A percentile compares a stretch with the other conserved stretches of the same genome.
Conservation (phyloP, 1,140 invertebrate species). For the Drosophila grimshawi region DNA sequence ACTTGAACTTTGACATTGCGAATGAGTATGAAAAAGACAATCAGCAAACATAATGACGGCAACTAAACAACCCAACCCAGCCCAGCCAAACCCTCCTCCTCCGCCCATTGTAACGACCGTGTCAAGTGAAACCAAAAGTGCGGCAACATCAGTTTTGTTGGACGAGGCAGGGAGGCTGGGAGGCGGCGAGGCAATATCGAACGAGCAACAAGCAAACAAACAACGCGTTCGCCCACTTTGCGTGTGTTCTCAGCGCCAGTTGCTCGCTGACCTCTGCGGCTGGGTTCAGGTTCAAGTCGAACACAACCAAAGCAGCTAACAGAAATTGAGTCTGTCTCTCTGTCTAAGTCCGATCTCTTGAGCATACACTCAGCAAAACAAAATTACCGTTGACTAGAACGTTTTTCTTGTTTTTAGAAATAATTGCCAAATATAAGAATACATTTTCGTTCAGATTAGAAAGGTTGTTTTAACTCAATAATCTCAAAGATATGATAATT, state of each 20-base stretch:
- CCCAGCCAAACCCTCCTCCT: not conserved
- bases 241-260: conserved; percentile 74
- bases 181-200: not conserved
- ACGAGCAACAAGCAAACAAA: conserved; percentile 57
- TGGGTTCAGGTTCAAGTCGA: conserved; percentile 41
- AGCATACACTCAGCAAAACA: too few relatives aligned
- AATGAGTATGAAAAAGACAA: conserved; percentile 42
- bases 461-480: too few relatives aligned
- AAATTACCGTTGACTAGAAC: too few relatives aligned
- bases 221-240: conserved; percentile 73
- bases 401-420: too few relatives aligned
- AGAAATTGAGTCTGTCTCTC: conserved; percentile 27
- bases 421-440: too few relatives aligned
- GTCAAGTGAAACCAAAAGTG: conserved; percentile 81
- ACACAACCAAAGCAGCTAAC: conserved; percentile 19
- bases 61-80: conserved; percentile 25
- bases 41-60: conserved; percentile 43
- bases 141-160: conserved; percentile 38
- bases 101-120: conserved; percentile 17
- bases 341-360: not conserved
- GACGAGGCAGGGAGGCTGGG: not conserved
- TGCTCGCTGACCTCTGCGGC: conserved; percentile 66
- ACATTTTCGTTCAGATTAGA: too few relatives aligned
- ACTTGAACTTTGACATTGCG: conserved; percentile 77
- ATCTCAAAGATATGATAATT: too few relatives aligned